These are phyloP conservation scores for Coregonus suidteri DNA, from an alignment of 2,797 vertebrate genomes.

Conservation along the genomic window DNA sequence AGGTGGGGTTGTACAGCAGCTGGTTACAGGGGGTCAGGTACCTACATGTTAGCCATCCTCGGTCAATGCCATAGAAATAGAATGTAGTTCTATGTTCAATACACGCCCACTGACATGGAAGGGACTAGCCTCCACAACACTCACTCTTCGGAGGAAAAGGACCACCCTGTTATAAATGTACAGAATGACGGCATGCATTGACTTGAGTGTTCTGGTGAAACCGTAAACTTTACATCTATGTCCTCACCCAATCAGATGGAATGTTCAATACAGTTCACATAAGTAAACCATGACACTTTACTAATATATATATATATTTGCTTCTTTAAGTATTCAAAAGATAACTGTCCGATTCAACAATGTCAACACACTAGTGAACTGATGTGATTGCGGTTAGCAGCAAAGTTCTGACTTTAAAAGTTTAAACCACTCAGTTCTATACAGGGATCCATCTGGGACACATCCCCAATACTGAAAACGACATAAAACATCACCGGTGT, in stretches of 20 bases:
- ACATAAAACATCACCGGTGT: conserved; percentile 57
- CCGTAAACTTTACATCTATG: conserved; percentile 31
- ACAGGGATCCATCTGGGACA: conserved; percentile 38
- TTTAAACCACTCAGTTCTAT: conserved; percentile 19
- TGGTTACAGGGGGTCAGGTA: background rate
- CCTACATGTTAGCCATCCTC: conserved; percentile 26
- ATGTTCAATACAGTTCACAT: conserved; percentile 42
- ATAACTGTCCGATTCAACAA: conserved; percentile 6
- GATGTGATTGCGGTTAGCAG: conserved; percentile 14
- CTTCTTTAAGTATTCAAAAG: conserved; percentile 15
- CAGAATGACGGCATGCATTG: conserved; percentile 61
- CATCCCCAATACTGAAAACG: conserved; percentile 46
- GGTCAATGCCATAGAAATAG: background rate
- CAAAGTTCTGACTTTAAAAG: conserved; percentile 9
- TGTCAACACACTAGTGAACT: conserved; percentile 5
- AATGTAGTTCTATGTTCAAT: conserved; percentile 2
- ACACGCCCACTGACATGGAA: conserved; percentile 21
- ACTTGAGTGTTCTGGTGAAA: conserved; percentile 30
- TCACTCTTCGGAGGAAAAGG: conserved; percentile 44
- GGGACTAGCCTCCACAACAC: conserved; percentile 31
- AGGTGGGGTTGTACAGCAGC: conserved; percentile 23
- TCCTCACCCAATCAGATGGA: conserved; percentile 38
- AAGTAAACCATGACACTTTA: conserved; percentile 7
- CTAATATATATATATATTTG: conserved; percentile 34
- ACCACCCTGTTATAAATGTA: conserved; percentile 14